Evolutionary conservation across 2,113 vertebrate genomes (phyloP).

Genomic region (Seriola quinqueradiata): DNA sequence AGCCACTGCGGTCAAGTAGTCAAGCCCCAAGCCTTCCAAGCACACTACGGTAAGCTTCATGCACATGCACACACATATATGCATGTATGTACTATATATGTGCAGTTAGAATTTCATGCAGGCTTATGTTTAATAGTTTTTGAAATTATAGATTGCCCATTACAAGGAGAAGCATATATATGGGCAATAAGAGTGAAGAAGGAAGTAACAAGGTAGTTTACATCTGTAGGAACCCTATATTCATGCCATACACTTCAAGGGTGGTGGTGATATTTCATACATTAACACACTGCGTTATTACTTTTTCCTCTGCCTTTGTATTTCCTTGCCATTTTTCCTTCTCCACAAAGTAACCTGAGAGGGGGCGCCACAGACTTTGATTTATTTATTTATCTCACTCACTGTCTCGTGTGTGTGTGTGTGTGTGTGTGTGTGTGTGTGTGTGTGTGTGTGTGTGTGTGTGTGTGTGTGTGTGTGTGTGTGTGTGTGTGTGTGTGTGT

Average conservation of each 20-base stretch:
- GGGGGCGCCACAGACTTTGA: constrained; percentile 19
- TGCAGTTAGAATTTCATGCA: neutral
- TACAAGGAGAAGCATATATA: neutral
- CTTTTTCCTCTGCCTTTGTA: constrained; percentile 5
- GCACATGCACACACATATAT: neutral
- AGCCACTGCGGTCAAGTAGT: constrained; percentile 98
- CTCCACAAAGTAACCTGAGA: constrained; percentile 41
- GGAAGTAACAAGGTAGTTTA: neutral
- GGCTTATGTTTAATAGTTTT: neutral
- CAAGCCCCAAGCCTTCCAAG: constrained; percentile 99
- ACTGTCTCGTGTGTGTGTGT: constrained; percentile 35
- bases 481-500: neutral
- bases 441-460: too few relatives aligned
- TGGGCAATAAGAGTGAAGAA: neutral
- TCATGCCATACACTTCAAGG: neutral
- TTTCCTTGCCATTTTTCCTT: constrained; percentile 19
- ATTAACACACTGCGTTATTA: constrained; percentile 23
- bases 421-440: constrained; percentile 20
- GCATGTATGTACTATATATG: neutral
- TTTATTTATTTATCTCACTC: constrained; percentile 49
- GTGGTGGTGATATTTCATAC: constrained; percentile 28
- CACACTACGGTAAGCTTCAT: constrained; percentile 96
- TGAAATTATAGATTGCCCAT: neutral
- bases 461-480: too few relatives aligned
- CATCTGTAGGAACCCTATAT: neutral